A percentile compares a stretch with the other conserved stretches of the same genome.
Evolutionary conservation across 2,888 invertebrate genomes (phyloP).

Genomic region (Xylota sylvarum): DNA sequence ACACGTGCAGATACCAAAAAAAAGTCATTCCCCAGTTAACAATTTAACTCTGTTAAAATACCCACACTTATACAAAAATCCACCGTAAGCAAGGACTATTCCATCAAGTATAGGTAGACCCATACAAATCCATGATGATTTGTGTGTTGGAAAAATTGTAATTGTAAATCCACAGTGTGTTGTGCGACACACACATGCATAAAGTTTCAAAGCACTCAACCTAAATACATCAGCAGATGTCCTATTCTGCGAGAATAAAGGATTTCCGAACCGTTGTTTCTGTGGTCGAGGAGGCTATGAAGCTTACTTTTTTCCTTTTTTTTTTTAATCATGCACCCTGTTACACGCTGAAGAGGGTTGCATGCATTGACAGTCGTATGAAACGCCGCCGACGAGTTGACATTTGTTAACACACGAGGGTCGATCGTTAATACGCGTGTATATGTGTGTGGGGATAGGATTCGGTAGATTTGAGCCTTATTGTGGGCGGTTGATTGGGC

Average conservation of each 20-base stretch:
- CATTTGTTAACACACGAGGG: conserved; percentile 38
- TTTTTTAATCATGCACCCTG: conserved; percentile 30
- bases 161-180: conserved; percentile 4
- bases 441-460: not conserved
- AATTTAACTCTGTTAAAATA: conserved; percentile 11
- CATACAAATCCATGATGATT: conserved; percentile 39
- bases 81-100: not conserved
- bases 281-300: conserved; percentile 44
- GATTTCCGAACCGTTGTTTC: conserved; percentile 58
- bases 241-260: conserved; percentile 57
- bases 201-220: conserved; percentile 30
- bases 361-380: conserved; percentile 45
- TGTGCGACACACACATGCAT: not conserved
- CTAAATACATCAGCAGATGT: conserved; percentile 61
- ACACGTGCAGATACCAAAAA: conserved; percentile 20
- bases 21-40: conserved; percentile 1
- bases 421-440: conserved; percentile 14
- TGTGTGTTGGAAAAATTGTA: conserved; percentile 25
- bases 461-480: conserved; percentile 29
- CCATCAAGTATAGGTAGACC: conserved; percentile 24
- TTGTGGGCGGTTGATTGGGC: conserved; percentile 52
- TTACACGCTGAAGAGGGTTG: conserved; percentile 40
- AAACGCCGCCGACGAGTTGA: conserved; percentile 40
- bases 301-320: conserved; percentile 16
- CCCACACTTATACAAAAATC: conserved; percentile 4